A percentile compares a stretch with the other conserved stretches of the same genome.
Conservation (phyloP, 1,140 invertebrate genomes). For the Venturia canescens region DNA sequence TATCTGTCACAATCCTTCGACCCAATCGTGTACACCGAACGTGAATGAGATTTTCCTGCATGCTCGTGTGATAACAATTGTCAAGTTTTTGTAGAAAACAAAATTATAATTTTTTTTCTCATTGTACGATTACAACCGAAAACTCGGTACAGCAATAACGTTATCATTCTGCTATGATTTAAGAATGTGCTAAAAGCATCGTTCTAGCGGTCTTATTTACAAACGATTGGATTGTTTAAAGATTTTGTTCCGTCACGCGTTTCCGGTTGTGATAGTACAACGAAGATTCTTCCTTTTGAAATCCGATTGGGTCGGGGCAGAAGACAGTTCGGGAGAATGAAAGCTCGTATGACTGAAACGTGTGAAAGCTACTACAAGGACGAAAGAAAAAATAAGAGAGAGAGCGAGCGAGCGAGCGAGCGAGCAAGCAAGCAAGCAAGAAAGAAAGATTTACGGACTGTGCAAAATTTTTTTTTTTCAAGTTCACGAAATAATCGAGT, state of each 20-base stretch:
- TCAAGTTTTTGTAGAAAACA: too few species aligned
- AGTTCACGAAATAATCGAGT: too few species aligned
- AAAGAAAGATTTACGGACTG: not conserved
- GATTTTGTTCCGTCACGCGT: not conserved
- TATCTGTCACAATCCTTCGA: not conserved
- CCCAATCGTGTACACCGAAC: too few species aligned
- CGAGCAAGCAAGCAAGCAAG: not conserved
- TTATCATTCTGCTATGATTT: too few species aligned
- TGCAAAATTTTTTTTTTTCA: too few species aligned
- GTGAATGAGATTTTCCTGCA: too few species aligned
- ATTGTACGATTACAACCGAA: too few species aligned
- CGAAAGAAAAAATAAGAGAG: conserved; percentile 4
- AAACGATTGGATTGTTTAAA: not conserved
- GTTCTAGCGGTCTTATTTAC: too few species aligned
- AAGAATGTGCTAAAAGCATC: too few species aligned
- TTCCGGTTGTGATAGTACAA: not conserved
- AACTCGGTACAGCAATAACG: too few species aligned
- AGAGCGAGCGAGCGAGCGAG: not conserved
- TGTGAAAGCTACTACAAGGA: not conserved
- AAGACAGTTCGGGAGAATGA: conserved; percentile 25
- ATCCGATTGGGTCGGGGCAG: conserved; percentile 6
- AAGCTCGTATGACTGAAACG: conserved; percentile 20
- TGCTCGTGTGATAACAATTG: too few species aligned
- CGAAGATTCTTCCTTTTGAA: conserved; percentile 16
- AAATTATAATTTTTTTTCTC: too few species aligned